These are phyloP conservation scores for Perizoma affinitatum DNA, from an alignment of 2,888 invertebrate species.

Conservation along the genomic window DNA sequence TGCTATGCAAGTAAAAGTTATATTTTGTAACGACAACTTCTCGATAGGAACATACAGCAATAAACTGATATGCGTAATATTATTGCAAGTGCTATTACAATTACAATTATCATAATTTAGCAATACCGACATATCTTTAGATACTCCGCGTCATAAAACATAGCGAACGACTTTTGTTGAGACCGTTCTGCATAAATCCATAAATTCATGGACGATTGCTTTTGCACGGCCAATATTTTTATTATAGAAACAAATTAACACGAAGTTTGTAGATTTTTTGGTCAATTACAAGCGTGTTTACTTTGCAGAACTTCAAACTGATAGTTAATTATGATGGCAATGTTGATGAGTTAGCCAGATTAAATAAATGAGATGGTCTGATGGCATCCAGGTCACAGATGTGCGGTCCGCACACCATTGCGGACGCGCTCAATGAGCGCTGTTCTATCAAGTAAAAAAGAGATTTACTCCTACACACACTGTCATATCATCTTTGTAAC, in stretches of 20 bases:
- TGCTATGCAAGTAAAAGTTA: conserved; percentile 32
- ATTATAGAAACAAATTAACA: neutral
- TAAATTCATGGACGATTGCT: conserved; percentile 22
- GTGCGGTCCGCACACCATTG: conserved; percentile 56
- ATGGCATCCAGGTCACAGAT: conserved; percentile 76
- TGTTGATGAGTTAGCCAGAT: conserved; percentile 75
- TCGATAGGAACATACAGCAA: conserved; percentile 29
- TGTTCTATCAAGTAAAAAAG: conserved; percentile 59
- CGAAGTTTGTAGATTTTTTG: conserved; percentile 28
- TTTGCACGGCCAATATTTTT: conserved; percentile 12
- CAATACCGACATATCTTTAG: conserved; percentile 21
- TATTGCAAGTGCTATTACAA: conserved; percentile 27
- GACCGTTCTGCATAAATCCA: conserved; percentile 20
- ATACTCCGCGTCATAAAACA: conserved; percentile 23
- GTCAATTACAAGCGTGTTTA: conserved; percentile 31
- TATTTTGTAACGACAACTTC: conserved; percentile 37
- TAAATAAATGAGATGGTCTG: conserved; percentile 65
- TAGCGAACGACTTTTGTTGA: conserved; percentile 22
- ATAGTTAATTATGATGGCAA: conserved; percentile 40
- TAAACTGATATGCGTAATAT: conserved; percentile 30
- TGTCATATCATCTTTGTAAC: conserved; percentile 16
- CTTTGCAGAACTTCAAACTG: conserved; percentile 36
- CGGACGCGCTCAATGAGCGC: conserved; percentile 67
- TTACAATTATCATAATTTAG: conserved; percentile 31
- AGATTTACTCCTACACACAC: conserved; percentile 45